These are phyloP conservation scores for Bhutanitis thaidina DNA, from an alignment of 2,888 invertebrate species.

Conservation along the genomic window DNA sequence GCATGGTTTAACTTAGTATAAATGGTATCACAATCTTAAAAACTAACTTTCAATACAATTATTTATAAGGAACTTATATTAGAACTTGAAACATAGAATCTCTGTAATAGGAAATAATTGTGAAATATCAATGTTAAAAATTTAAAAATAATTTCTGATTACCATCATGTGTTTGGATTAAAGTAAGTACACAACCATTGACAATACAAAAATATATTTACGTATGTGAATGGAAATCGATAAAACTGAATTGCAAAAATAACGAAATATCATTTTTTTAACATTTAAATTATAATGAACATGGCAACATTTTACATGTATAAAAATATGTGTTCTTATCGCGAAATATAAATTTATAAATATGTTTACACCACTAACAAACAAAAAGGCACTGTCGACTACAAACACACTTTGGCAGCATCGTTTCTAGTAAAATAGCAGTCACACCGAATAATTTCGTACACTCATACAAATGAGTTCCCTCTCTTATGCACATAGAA, in stretches of 20 bases:
- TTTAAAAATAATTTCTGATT: conserved; percentile 34
- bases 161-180: conserved; percentile 26
- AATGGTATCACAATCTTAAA: conserved; percentile 78
- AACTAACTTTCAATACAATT: conserved; percentile 59
- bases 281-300: conserved; percentile 65
- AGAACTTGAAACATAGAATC: conserved; percentile 59
- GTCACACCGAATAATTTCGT: conserved; percentile 47
- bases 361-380: conserved; percentile 65
- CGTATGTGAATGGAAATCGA: conserved; percentile 8
- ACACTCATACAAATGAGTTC: conserved; percentile 46
- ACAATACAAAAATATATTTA: conserved; percentile 43
- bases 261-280: conserved; percentile 21
- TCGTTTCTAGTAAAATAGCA: conserved; percentile 54
- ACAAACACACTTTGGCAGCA: conserved; percentile 81
- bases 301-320: conserved; percentile 78
- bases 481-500: conserved; percentile 51
- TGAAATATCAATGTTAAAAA: conserved; percentile 41
- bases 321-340: conserved; percentile 74
- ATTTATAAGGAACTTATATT: conserved; percentile 73
- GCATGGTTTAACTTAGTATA: conserved; percentile 64
- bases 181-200: conserved; percentile 77
- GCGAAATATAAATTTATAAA: conserved; percentile 73
- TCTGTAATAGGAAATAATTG: conserved; percentile 61
- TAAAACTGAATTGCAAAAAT: conserved; percentile 13
- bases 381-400: conserved; percentile 78